These are phyloP conservation scores for Laspeyria flexula DNA, from an alignment of 2,888 invertebrate genomes.

Conservation along the genomic window DNA sequence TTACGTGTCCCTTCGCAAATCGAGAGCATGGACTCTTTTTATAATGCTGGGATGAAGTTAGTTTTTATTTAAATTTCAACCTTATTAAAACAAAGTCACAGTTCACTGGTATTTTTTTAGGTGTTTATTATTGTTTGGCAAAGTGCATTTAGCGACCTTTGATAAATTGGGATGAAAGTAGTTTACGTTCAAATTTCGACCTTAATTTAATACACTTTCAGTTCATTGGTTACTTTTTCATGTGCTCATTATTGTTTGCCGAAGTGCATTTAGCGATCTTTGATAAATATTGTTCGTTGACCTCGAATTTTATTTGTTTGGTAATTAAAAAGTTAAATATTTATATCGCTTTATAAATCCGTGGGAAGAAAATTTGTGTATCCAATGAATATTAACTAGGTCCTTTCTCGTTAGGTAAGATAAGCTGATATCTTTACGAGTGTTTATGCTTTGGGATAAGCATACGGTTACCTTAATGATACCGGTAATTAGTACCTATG, in stretches of 20 bases:
- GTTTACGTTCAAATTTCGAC: conserved; percentile 12
- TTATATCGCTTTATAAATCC: conserved; percentile 20
- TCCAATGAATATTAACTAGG: conserved; percentile 19
- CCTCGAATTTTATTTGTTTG: conserved; percentile 30
- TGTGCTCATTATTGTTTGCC: conserved; percentile 6
- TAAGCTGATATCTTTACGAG: conserved; percentile 13
- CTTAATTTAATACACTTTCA: too few relatives aligned
- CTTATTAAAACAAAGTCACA: conserved; percentile 6
- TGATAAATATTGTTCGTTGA: conserved; percentile 44
- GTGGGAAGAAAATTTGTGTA: conserved; percentile 9
- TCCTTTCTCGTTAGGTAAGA: conserved; percentile 5
- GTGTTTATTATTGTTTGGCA: not conserved
- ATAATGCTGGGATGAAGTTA: conserved; percentile 13
- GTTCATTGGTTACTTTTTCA: not conserved
- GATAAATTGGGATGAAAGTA: conserved; percentile 1
- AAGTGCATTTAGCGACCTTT: too few relatives aligned
- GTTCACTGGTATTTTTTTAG: not conserved
- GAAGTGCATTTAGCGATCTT: conserved; percentile 44
- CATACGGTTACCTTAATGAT: not conserved
- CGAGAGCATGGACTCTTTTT: conserved; percentile 50
- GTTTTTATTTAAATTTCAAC: conserved; percentile 12
- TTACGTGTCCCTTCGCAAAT: conserved; percentile 77
- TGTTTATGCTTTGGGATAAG: conserved; percentile 9
- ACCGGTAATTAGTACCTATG: not conserved
- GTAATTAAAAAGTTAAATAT: conserved; percentile 34